Percentiles rank a stretch among this genome's conserved stretches.
Conservation (phyloP, 23 tunicate genomes). For the Trididemnum miniatum region DNA sequence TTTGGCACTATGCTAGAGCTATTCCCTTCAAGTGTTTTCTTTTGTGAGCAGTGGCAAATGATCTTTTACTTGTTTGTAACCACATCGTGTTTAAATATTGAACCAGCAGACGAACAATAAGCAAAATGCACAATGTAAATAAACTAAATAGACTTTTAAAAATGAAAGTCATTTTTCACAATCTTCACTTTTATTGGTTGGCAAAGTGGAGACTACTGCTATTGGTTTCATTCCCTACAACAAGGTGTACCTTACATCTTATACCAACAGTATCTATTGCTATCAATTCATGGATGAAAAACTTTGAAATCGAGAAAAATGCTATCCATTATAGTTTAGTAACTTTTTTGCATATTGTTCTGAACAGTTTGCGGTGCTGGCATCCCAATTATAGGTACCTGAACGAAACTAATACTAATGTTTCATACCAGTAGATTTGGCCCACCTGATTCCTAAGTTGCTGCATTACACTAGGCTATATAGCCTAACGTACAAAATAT, state of each 20-base stretch:
- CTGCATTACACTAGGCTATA: not conserved
- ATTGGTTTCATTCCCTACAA: not conserved
- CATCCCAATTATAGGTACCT: too few relatives aligned
- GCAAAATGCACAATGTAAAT: not conserved
- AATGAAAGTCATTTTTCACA: not conserved
- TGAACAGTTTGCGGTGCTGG: too few relatives aligned
- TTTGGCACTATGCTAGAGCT: not conserved
- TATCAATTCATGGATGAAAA: not conserved
- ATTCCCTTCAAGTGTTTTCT: not conserved
- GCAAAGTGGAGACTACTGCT: not conserved
- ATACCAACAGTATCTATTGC: not conserved
- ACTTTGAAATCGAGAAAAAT: not conserved
- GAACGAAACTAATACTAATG: too few relatives aligned
- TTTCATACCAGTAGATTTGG: not conserved
- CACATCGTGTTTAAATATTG: not conserved
- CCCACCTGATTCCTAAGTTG: not conserved
- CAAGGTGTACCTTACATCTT: not conserved
- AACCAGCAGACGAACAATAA: not conserved
- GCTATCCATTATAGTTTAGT: not conserved
- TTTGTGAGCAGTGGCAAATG: not conserved
- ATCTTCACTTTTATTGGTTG: too few relatives aligned
- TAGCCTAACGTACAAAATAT: not conserved
- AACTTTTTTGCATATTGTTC: too few relatives aligned
- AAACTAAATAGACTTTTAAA: too few relatives aligned
- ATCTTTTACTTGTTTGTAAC: not conserved